Base-by-base conservation (phyloP, 2,113 vertebrate species). In the Syrmaticus mikado region DNA sequence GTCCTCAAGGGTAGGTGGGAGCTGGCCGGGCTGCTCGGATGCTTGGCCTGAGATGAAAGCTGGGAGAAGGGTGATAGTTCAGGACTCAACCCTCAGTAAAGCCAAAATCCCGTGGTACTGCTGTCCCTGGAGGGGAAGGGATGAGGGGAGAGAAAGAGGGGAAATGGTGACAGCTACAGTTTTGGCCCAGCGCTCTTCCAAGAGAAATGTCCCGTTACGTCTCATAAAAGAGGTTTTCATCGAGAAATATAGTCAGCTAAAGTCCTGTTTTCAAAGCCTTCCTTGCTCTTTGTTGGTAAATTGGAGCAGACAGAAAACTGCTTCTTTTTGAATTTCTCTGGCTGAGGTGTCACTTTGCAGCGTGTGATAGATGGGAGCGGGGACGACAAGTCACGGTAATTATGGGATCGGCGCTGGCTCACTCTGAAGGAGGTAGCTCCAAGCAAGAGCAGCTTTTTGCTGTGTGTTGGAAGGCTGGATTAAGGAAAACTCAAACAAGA, bases 241-340 rank as follows among this genome's bases (percentile, higher is more conserved):
- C 0, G 1, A 50, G 58, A 75, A 68, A 60, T 3, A 7, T 5
- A 52, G 60, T 13, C 16, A 78, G 38, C 75, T 78, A 83, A 81
- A 89, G 81, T 58, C 43, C 38, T 58, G 38, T 24, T 92, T 86
- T 87, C 76, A 36, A 90, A 88, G 77, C 20, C 46, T 86, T 68
- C 66, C 67, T 87, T 1, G 2, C 38, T 64, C 75, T 36, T 48
- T 18, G 8, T 43, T 40, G 76, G 90, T 43, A 82, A 96, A 97
- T 95, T 17, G 85, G 75, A 91, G 83, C 53, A 1, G 76, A 88
- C 94, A 96, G 91, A 74, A 94, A 96, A 87, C 94, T 60, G 94
- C 84, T 96, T 94, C 90, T 89, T 85, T 73, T 34, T 84, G 68
- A 67, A 34, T 79, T 71, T 95, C 43, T 61, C 55, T 84, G 88